phyloP scores from a whole-genome alignment of 2,888 invertebrate genomes.

The Tinea pellionella region DNA sequence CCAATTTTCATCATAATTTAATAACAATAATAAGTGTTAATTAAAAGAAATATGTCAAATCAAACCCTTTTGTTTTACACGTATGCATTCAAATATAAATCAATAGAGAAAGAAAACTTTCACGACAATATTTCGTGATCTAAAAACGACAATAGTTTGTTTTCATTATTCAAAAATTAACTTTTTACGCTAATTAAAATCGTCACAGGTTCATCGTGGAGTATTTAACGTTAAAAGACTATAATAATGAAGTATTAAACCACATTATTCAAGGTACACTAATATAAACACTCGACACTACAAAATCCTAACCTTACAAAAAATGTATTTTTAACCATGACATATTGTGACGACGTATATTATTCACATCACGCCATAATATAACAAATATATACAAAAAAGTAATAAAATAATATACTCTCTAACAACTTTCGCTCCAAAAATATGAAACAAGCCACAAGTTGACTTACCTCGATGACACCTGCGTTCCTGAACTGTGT shows the following conservation, averaged over 20 bases:
- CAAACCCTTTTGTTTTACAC: too few species aligned
- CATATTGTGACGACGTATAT: neutral
- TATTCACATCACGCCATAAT: neutral
- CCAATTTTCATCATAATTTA: too few species aligned
- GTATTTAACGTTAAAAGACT: too few species aligned
- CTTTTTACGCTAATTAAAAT: too few species aligned
- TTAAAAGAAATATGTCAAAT: too few species aligned
- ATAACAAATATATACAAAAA: neutral
- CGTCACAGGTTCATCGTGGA: too few species aligned
- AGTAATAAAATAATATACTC: neutral
- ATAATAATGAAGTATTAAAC: neutral
- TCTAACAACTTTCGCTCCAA: neutral
- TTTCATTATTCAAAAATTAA: too few species aligned
- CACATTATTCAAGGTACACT: neutral
- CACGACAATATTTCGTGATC: too few species aligned
- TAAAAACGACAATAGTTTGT: too few species aligned
- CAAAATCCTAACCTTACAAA: constrained; percentile 6
- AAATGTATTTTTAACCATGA: constrained; percentile 16
- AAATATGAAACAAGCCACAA: constrained; percentile 7
- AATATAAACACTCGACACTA: neutral
- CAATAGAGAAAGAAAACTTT: too few species aligned
- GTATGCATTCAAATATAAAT: too few species aligned
- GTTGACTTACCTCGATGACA: constrained; percentile 64
- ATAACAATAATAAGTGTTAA: too few species aligned
- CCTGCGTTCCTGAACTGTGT: constrained; percentile 56